phyloP scores from a whole-genome alignment of 1,140 invertebrate species.

The Trichonephila clavata region DNA sequence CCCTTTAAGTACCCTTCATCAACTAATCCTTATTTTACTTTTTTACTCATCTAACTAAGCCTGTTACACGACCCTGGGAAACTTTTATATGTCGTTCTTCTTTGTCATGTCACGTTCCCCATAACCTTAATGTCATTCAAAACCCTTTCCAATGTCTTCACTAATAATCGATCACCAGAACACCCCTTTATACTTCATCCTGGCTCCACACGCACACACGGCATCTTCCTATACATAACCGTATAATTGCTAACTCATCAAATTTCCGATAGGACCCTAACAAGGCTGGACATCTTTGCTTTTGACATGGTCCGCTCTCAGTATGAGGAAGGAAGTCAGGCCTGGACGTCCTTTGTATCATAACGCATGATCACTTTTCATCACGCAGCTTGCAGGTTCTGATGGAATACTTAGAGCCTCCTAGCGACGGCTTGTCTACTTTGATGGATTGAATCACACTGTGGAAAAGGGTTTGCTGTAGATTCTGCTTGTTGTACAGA shows the following conservation, averaged over 20 bases:
- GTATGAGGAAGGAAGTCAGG: slow-evolving; percentile 32
- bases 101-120: slow-evolving; percentile 2
- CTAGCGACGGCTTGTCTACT: slow-evolving; percentile 38
- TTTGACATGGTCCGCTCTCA: background rate
- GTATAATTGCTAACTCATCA: slow-evolving; percentile 24
- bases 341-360: slow-evolving; percentile 39
- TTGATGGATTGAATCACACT: slow-evolving; percentile 35
- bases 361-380: slow-evolving; percentile 49
- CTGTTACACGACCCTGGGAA: background rate
- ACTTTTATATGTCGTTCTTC: background rate
- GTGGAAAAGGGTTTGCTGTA: background rate
- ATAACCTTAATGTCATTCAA: background rate
- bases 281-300: slow-evolving; percentile 30
- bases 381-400: slow-evolving; percentile 44
- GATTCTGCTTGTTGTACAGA: background rate
- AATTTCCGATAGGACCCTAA: slow-evolving; percentile 16
- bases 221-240: background rate
- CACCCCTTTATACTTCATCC: background rate
- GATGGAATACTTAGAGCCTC: slow-evolving; percentile 28
- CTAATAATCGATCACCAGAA: background rate
- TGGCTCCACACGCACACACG: background rate
- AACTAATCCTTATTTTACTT: background rate
- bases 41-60: background rate
- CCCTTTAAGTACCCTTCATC: background rate
- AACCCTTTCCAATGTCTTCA: background rate